Percentiles rank a stretch among this genome's conserved stretches.
phyloP scores from a whole-genome alignment of 2,113 vertebrate species.

The Alosa alosa region DNA sequence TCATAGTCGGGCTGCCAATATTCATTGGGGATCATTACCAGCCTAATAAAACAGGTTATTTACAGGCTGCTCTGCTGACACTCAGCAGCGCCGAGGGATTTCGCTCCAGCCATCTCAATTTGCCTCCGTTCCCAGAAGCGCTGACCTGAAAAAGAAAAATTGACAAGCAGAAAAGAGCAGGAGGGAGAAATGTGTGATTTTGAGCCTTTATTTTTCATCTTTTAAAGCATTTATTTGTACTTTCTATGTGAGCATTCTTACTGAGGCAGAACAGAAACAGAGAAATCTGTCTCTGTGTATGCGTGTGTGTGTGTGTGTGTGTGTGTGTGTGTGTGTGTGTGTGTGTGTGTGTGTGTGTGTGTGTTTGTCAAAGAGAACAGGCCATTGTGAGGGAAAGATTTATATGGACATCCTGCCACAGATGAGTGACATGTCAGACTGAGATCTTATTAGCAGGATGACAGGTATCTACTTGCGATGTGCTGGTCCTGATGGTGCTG shows the following conservation, averaged over 20 bases:
- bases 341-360: no score
- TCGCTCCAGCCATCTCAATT: conserved; percentile 68
- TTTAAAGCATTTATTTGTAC: conserved; percentile 52
- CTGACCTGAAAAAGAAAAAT: conserved; percentile 74
- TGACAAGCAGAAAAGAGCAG: conserved; percentile 64
- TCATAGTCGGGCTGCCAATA: conserved; percentile 76
- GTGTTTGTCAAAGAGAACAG: not conserved
- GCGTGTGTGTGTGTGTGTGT: not conserved
- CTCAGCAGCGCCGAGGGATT: conserved; percentile 59
- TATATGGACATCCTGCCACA: not conserved
- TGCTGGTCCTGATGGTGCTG: not conserved
- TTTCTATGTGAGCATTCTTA: conserved; percentile 21
- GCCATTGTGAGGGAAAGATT: not conserved
- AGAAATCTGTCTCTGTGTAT: not conserved
- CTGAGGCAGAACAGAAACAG: not conserved
- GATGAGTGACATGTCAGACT: not conserved
- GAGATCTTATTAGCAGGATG: not conserved
- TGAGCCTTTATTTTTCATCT: conserved; percentile 56
- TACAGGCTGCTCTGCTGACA: conserved; percentile 69
- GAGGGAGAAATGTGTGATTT: conserved; percentile 58
- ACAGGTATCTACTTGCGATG: not conserved
- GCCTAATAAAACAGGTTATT: conserved; percentile 77
- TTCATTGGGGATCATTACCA: conserved; percentile 77
- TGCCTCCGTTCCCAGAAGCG: conserved; percentile 66
- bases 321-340: no score